Base-by-base conservation (phyloP, 1,140 invertebrate genomes). In the Drosophila funebris region DNA sequence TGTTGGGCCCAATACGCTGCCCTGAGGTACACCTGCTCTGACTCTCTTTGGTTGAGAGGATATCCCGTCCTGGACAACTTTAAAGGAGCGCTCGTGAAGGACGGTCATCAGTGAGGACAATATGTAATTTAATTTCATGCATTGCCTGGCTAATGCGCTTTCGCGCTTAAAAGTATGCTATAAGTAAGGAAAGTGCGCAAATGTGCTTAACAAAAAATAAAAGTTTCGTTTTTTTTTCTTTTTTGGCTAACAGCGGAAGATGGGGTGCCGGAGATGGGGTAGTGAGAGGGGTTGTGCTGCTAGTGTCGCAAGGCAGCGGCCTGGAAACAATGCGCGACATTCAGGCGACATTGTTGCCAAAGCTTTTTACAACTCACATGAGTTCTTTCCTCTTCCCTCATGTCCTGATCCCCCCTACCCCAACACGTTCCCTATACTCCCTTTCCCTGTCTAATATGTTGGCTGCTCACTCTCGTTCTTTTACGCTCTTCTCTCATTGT, bases 291-390 rank as follows among this genome's bases (percentile, higher is more conserved):
- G 44, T 20, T 18, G 3, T 46, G 73, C 69, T 77, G 70, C 67
- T 68, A 77, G 67, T 64, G 83, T 82, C 73, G 63, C 66, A 68
- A 87, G 70, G 82, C 82, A 85, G 82, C 78, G 82, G 83, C 78
- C 78, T 87, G 78, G 83, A 87, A 87, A 88, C 79, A 88, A 88
- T 76, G 78, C 83, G 83, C 83, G 83, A 88, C 83, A 83, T 87
- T 87, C 83, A 87, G 64, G 83, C 83, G 83, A 87, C 83, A 88
- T 88, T 88, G 83, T 88, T 88, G 83, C 83, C 79, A 89, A 84
- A 89, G 84, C 78, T 88, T 83, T 88, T 88, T 88, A 83, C 82
- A 88, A 83, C 83, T 88, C 78, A 74, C 78, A 87, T 87, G 83
- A 78, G 82, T 85, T 24, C 22, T 24, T 4, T 24, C 4, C 63